Evolutionary conservation across 1,140 invertebrate species (phyloP).

Genomic region (Mesaphorura yosii): DNA sequence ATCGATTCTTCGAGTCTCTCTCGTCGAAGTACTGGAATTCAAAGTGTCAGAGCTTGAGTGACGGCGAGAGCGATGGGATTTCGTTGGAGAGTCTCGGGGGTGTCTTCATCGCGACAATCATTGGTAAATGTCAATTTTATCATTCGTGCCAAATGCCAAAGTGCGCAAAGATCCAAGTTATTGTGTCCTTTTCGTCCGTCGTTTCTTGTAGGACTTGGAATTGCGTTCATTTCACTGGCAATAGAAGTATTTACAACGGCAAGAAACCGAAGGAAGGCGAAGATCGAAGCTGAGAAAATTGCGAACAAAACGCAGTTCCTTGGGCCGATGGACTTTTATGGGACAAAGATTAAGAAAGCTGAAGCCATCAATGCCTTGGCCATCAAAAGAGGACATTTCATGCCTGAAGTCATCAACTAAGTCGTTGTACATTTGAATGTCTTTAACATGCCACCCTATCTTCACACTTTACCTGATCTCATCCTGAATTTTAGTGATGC

Average conservation of each 20-base stretch:
- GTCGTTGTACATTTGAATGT: too few species aligned
- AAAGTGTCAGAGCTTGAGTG: slow-evolving; percentile 17
- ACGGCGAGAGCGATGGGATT: slow-evolving; percentile 65
- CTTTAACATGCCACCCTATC: too few species aligned
- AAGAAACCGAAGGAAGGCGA: slow-evolving; percentile 26
- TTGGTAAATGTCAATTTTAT: slow-evolving; percentile 43
- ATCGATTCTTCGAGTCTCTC: slow-evolving; percentile 65
- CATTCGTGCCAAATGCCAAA: neutral
- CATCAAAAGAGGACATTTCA: slow-evolving; percentile 18
- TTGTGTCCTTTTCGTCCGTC: neutral
- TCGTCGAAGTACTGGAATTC: slow-evolving; percentile 64
- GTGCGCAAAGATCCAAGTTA: too few species aligned
- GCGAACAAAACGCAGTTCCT: slow-evolving; percentile 28
- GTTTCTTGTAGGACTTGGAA: slow-evolving; percentile 21
- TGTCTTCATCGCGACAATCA: slow-evolving; percentile 76
- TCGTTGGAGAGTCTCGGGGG: slow-evolving; percentile 76
- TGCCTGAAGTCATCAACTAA: slow-evolving; percentile 30
- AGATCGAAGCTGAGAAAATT: slow-evolving; percentile 28
- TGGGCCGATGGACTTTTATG: slow-evolving; percentile 30
- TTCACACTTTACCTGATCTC: too few species aligned
- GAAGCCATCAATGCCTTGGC: slow-evolving; percentile 25
- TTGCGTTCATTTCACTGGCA: slow-evolving; percentile 30
- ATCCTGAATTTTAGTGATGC: too few species aligned
- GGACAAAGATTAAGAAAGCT: slow-evolving; percentile 19
- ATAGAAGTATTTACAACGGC: slow-evolving; percentile 30